Evolutionary conservation across 2,888 invertebrate species (phyloP).

Genomic region (Dasysyrphus albostriatus): DNA sequence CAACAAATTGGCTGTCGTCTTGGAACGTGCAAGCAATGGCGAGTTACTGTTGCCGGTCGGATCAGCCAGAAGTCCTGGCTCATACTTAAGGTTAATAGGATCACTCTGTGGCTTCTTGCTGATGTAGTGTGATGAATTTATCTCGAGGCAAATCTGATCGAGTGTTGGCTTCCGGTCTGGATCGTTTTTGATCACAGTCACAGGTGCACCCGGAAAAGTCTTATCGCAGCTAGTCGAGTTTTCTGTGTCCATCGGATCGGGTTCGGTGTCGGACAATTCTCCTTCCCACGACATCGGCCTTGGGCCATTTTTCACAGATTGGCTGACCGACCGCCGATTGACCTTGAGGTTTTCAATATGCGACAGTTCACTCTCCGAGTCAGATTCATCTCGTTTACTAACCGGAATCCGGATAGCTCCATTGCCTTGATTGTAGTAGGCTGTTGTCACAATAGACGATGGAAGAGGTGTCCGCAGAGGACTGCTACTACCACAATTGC

Average conservation of each 20-base stretch:
- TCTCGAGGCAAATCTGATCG: conserved; percentile 80
- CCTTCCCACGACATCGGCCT: conserved; percentile 98
- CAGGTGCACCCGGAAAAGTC: conserved; percentile 44
- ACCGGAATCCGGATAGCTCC: conserved; percentile 79
- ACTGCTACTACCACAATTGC: conserved; percentile 45
- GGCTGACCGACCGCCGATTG: conserved; percentile 84
- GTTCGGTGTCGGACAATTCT: conserved; percentile 91
- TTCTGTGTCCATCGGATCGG: conserved; percentile 85
- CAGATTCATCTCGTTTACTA: conserved; percentile 82
- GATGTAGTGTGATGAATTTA: conserved; percentile 73
- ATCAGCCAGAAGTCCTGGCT: conserved; percentile 78
- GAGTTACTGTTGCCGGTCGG: conserved; percentile 84
- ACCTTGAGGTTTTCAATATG: conserved; percentile 84
- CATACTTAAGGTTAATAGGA: conserved; percentile 83
- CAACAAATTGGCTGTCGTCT: conserved; percentile 85
- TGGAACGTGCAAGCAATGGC: conserved; percentile 88
- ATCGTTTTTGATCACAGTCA: conserved; percentile 80
- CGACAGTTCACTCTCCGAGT: conserved; percentile 83
- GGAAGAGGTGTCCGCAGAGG: conserved; percentile 77
- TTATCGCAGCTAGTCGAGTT: conserved; percentile 78
- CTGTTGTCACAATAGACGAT: conserved; percentile 78
- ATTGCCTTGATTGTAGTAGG: conserved; percentile 79
- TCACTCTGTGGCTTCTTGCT: conserved; percentile 79
- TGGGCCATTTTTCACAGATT: conserved; percentile 83
- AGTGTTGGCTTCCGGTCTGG: conserved; percentile 79